These are phyloP conservation scores for Lophius piscatorius DNA, from an alignment of 2,113 vertebrate genomes.

Conservation along the genomic window DNA sequence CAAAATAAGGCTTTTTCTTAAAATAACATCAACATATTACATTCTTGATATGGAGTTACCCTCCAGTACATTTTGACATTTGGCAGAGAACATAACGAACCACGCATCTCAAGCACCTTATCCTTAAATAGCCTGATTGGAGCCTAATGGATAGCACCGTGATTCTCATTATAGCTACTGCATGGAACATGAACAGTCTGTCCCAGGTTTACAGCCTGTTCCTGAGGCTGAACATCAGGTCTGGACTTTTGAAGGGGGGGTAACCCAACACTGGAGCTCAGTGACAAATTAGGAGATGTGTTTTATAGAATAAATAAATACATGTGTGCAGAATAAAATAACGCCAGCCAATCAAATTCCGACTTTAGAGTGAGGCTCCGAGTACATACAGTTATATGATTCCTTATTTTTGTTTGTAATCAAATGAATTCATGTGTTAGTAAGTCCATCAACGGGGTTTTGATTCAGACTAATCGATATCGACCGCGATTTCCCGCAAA, in stretches of 20 bases:
- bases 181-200: not conserved
- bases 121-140: not conserved
- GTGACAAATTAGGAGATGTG: no score
- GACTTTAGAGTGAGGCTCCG: no score
- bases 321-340: not conserved
- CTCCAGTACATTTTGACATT: slow-evolving; percentile 7
- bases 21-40: not conserved
- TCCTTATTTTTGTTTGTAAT: no score
- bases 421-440: no score
- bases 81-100: slow-evolving; percentile 6
- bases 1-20: not conserved
- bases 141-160: not conserved
- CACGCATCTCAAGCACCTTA: not conserved
- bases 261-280: not conserved
- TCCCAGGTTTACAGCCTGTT: not conserved
- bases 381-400: no score
- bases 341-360: no score
- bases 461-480: no score
- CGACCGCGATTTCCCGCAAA: no score
- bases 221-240: not conserved
- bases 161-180: not conserved
- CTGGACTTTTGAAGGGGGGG: no score
- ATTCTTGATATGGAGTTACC: not conserved
- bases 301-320: no score
- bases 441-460: no score